Conservation (phyloP, 1,140 invertebrate species). For the Portunus trituberculatus region DNA sequence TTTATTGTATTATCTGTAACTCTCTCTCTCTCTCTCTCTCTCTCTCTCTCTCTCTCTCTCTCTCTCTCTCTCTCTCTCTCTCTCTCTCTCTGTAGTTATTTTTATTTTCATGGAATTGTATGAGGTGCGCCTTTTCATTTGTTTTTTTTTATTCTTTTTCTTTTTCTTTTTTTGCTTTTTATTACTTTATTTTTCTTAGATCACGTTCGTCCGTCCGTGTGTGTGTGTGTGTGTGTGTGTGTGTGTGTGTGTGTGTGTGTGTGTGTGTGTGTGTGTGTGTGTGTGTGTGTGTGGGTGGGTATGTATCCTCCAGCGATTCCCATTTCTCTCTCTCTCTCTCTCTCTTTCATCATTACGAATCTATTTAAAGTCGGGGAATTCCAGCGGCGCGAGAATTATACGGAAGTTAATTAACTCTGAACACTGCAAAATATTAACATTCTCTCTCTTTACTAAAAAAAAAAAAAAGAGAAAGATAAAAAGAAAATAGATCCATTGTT, state of each 20-base stretch:
- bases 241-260: background rate
- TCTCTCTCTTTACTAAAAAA: background rate
- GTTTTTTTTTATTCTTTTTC: no score
- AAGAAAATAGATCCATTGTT: background rate
- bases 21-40: background rate
- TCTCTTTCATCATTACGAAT: background rate
- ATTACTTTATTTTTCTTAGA: no score
- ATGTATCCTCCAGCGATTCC: background rate
- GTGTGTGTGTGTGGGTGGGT: background rate
- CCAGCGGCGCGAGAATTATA: background rate
- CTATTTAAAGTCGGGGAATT: background rate
- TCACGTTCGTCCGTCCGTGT: no score
- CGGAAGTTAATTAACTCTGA: background rate
- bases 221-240: no score
- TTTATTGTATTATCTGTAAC: background rate
- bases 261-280: constrained; percentile 5
- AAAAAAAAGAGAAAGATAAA: background rate
- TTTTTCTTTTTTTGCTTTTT: no score
- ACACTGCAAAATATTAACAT: background rate
- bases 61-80: no score
- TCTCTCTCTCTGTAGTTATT: no score
- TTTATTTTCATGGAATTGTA: no score
- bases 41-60: no score
- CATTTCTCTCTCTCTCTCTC: background rate
- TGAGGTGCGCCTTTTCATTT: no score